Percentiles rank a stretch among this genome's conserved stretches.
Conservation (phyloP, 2,113 vertebrate species). For the Vireo altiloquus region DNA sequence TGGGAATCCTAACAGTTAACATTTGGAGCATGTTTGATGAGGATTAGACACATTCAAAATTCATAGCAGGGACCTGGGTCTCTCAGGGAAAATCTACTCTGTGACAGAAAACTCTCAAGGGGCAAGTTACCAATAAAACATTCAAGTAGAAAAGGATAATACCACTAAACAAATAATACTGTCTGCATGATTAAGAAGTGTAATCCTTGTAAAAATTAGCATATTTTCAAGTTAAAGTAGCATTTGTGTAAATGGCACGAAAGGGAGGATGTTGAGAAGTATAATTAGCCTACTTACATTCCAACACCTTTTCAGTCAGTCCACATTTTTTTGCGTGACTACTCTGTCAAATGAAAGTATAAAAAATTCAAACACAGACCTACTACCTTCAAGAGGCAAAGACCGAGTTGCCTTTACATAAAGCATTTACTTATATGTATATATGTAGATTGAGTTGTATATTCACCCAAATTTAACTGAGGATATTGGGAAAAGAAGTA, state of each 20-base stretch:
- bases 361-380: background rate
- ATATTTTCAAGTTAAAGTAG: background rate
- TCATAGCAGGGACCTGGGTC: background rate
- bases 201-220: background rate
- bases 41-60: background rate
- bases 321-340: background rate
- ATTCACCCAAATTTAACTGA: background rate
- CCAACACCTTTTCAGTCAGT: background rate
- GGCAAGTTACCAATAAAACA: background rate
- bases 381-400: background rate
- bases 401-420: background rate
- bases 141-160: background rate
- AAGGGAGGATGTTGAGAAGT: background rate
- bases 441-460: background rate
- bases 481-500: background rate
- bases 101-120: background rate
- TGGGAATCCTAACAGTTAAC: conserved; percentile 1
- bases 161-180: background rate
- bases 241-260: background rate
- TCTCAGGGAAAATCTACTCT: background rate
- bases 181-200: background rate
- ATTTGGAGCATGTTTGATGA: background rate
- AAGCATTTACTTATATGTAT: background rate
- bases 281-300: background rate
- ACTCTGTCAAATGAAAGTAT: background rate